A percentile compares a stretch with the other conserved stretches of the same genome.
Evolutionary conservation across 2,113 vertebrate species (phyloP).

Genomic region (Crotalus horridus): DNA sequence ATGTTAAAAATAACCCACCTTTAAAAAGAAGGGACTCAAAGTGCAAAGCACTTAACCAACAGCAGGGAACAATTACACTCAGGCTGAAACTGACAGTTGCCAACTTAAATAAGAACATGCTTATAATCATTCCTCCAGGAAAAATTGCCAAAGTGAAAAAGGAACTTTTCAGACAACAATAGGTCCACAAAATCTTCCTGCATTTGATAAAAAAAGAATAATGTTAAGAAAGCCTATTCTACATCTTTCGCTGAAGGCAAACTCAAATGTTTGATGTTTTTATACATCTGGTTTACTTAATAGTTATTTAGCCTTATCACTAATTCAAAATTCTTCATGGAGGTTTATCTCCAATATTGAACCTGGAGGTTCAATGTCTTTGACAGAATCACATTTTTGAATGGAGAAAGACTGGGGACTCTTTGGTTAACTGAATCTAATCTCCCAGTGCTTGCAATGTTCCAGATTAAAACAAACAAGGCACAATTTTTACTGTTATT

Average conservation of each 20-base stretch:
- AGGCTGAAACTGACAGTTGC: not conserved
- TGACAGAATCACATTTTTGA: not conserved
- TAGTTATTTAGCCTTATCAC: not conserved
- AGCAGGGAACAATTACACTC: not conserved
- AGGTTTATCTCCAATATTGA: not conserved
- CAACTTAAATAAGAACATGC: not conserved
- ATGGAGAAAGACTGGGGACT: not conserved
- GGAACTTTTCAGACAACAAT: not conserved
- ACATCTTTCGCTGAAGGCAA: not conserved
- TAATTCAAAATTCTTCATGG: not conserved
- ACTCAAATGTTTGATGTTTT: not conserved
- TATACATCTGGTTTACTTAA: not conserved
- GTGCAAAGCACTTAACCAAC: not conserved
- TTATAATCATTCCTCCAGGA: not conserved
- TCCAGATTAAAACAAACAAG: not conserved
- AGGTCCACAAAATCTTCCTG: not conserved
- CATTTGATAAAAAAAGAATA: not conserved
- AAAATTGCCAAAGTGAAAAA: not conserved
- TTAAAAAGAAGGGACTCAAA: not conserved
- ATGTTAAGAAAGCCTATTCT: not conserved
- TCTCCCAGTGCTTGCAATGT: not conserved
- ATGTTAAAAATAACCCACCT: not conserved
- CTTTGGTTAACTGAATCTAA: not conserved
- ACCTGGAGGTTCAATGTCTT: not conserved
- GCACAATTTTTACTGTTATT: not conserved